These are phyloP conservation scores for Tragelaphus oryx DNA, from an alignment of 2,797 vertebrate species.

Conservation along the genomic window DNA sequence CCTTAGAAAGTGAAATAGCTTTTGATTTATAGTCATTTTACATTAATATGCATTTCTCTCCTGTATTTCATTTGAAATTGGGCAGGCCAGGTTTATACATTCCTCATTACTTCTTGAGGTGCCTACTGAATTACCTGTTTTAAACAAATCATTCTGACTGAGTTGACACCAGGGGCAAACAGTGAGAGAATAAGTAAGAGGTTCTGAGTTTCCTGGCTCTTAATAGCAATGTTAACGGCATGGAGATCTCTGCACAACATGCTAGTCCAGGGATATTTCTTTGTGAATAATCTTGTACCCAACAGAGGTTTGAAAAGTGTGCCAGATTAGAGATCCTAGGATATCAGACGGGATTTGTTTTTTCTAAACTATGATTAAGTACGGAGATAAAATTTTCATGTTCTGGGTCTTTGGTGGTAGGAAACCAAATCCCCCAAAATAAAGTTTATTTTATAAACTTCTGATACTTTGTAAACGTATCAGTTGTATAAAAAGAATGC, in stretches of 20 bases:
- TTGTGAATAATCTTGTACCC: slow-evolving; percentile 21
- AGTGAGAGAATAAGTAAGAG: slow-evolving; percentile 30
- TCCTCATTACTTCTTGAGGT: slow-evolving; percentile 60
- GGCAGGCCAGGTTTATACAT: slow-evolving; percentile 52
- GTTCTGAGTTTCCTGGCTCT: slow-evolving; percentile 24
- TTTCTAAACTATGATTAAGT: not conserved
- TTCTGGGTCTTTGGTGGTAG: not conserved
- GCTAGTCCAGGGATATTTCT: slow-evolving; percentile 9
- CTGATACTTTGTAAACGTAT: not conserved
- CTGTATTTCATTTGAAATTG: slow-evolving; percentile 72
- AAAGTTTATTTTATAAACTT: too few relatives aligned
- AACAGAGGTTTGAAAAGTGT: not conserved
- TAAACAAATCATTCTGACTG: slow-evolving; percentile 58
- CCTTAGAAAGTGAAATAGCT: slow-evolving; percentile 70
- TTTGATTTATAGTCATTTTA: slow-evolving; percentile 73
- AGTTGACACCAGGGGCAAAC: slow-evolving; percentile 54
- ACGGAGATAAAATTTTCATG: slow-evolving; percentile 9
- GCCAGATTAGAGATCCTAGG: not conserved
- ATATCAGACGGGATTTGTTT: not conserved
- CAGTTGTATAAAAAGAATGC: not conserved
- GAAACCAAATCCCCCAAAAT: not conserved
- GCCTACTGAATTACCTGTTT: slow-evolving; percentile 62
- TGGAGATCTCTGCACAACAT: not conserved
- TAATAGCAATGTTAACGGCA: slow-evolving; percentile 38
- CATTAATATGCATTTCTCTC: slow-evolving; percentile 66